Conservation (phyloP, 2,888 invertebrate species). For the Uloborus plumipes region DNA sequence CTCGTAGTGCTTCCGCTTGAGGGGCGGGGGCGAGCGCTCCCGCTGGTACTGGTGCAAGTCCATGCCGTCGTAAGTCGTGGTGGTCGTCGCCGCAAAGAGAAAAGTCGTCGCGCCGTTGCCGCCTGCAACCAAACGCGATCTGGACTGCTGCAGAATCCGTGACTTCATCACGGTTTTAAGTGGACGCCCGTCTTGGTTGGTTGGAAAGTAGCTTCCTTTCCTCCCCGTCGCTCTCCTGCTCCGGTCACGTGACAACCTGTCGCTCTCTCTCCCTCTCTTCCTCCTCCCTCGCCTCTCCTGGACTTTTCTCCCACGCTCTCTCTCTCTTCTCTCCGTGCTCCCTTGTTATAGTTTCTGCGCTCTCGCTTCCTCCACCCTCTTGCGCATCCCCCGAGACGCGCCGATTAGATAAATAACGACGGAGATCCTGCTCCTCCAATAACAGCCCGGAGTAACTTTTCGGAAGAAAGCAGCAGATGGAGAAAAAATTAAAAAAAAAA, state of each 20-base stretch:
- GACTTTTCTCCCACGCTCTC: background rate
- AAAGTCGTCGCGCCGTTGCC: conserved; percentile 11
- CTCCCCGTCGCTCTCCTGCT: conserved; percentile 15
- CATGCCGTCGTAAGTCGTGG: conserved; percentile 8
- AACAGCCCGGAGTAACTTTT: no score
- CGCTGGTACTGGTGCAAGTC: background rate
- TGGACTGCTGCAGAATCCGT: conserved; percentile 42
- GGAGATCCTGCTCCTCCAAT: no score
- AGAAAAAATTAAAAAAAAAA: no score
- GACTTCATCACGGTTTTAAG: conserved; percentile 40
- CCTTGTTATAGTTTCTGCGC: background rate
- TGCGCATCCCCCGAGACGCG: no score
- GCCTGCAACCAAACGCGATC: conserved; percentile 19
- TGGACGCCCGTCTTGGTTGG: conserved; percentile 38
- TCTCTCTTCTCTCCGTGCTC: background rate
- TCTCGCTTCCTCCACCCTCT: background rate
- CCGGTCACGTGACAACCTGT: conserved; percentile 22
- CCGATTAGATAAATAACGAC: no score
- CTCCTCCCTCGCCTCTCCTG: background rate
- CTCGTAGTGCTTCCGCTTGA: background rate
- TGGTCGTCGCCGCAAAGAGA: background rate
- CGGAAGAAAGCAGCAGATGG: no score
- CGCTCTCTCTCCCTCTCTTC: background rate
- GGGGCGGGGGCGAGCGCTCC: background rate
- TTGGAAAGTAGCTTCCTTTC: conserved; percentile 36